These are phyloP conservation scores for Octopus bimaculoides DNA, from an alignment of 1,140 invertebrate genomes.

Conservation along the genomic window DNA sequence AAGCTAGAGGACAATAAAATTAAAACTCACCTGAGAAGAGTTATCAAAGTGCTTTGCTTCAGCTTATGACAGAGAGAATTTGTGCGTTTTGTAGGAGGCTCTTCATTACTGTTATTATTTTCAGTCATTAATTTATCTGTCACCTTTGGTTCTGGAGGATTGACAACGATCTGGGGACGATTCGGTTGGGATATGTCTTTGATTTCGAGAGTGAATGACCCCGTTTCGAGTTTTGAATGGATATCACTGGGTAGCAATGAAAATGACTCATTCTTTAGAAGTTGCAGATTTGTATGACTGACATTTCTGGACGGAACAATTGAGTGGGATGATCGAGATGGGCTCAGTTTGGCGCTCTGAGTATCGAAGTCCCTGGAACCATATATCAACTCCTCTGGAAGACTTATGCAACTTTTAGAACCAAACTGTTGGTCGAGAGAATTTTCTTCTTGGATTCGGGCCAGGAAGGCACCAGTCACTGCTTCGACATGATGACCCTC, in stretches of 20 bases:
- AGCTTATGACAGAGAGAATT: not conserved
- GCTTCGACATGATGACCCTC: constrained; percentile 1
- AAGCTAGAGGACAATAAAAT: not conserved
- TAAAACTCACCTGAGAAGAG: not conserved
- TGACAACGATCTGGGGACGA: not conserved
- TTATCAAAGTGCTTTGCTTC: not conserved
- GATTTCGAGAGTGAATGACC: not conserved
- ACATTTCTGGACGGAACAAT: not conserved
- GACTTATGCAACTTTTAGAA: constrained; percentile 1
- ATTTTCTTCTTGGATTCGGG: not conserved
- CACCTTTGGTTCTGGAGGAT: not conserved
- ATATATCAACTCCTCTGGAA: not conserved
- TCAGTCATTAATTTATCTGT: constrained; percentile 6
- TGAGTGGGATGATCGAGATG: not conserved
- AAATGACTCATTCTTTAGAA: not conserved
- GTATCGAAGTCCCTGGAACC: not conserved
- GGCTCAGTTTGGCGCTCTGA: not conserved
- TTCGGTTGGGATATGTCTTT: not conserved
- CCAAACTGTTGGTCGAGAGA: not conserved
- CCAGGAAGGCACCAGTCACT: constrained; percentile 1
- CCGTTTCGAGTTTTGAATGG: not conserved
- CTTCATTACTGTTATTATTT: not conserved
- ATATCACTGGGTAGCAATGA: not conserved
- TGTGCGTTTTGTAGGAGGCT: not conserved
- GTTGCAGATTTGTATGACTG: not conserved